These are phyloP conservation scores for Nasonia vitripennis DNA, from an alignment of 1,140 invertebrate species.

Conservation along the genomic window DNA sequence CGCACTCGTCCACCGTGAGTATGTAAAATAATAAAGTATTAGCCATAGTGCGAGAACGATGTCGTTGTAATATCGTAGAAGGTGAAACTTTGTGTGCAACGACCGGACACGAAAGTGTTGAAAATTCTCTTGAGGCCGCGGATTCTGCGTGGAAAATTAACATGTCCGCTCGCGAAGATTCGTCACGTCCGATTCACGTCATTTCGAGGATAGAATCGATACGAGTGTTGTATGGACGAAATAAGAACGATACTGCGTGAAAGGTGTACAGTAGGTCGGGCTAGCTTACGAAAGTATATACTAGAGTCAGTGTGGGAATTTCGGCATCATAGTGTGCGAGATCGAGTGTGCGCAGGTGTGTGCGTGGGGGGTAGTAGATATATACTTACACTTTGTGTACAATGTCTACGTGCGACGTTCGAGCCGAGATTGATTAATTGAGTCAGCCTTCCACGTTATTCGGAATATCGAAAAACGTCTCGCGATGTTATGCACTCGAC, in stretches of 20 bases:
- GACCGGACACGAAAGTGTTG: too few relatives aligned
- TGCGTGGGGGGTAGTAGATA: background rate
- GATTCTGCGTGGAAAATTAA: background rate
- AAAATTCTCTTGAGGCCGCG: too few relatives aligned
- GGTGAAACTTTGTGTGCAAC: too few relatives aligned
- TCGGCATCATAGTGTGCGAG: background rate
- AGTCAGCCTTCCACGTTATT: background rate
- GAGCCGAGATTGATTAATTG: conserved; percentile 17
- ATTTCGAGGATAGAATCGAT: background rate
- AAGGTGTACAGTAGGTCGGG: background rate
- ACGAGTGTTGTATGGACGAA: background rate
- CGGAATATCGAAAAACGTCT: background rate
- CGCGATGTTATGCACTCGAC: too few relatives aligned
- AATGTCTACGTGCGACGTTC: conserved; percentile 4
- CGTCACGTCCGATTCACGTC: background rate
- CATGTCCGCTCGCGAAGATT: background rate
- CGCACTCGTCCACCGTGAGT: conserved; percentile 13
- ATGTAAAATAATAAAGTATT: background rate
- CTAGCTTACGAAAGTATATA: background rate
- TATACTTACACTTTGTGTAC: background rate
- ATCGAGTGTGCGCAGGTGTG: background rate
- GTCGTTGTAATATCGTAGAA: too few relatives aligned
- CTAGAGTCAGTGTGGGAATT: background rate
- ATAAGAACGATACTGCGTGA: too few relatives aligned
- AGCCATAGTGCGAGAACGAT: too few relatives aligned